A percentile compares a stretch with the other conserved stretches of the same genome.
These are phyloP conservation scores for Philantomba maxwellii DNA, from an alignment of 2,113 vertebrate species.

Conservation along the genomic window DNA sequence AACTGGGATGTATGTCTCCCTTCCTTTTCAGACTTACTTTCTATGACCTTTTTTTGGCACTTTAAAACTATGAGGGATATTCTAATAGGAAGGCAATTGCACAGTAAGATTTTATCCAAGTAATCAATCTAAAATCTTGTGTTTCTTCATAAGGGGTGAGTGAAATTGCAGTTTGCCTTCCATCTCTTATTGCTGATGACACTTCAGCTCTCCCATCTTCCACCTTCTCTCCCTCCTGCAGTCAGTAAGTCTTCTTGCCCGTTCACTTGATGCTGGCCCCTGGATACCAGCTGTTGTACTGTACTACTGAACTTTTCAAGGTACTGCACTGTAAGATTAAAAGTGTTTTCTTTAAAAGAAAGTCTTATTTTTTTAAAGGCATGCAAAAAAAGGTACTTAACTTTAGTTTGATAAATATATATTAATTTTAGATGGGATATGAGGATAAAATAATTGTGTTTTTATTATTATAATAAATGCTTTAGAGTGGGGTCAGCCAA, in stretches of 20 bases:
- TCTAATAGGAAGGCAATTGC: background rate
- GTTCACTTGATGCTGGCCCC: background rate
- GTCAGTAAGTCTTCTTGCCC: background rate
- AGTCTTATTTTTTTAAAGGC: background rate
- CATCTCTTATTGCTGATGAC: background rate
- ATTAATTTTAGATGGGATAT: background rate
- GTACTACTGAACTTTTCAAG: background rate
- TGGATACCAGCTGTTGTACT: background rate
- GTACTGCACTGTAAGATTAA: background rate
- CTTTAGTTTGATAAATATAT: background rate
- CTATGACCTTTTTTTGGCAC: background rate
- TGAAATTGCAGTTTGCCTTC: background rate
- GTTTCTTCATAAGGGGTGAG: background rate
- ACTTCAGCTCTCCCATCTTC: background rate
- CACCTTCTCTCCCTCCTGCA: background rate
- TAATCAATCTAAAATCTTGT: background rate
- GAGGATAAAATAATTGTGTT: background rate
- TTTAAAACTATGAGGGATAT: background rate
- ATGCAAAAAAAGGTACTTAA: conserved; percentile 12
- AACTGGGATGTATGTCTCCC: background rate
- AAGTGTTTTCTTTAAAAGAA: background rate
- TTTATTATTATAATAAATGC: background rate
- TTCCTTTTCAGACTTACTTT: background rate
- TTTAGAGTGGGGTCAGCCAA: background rate
- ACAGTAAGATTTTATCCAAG: background rate